Base-by-base conservation (phyloP, 2,888 invertebrate species). In the Augochlorella aurata region DNA sequence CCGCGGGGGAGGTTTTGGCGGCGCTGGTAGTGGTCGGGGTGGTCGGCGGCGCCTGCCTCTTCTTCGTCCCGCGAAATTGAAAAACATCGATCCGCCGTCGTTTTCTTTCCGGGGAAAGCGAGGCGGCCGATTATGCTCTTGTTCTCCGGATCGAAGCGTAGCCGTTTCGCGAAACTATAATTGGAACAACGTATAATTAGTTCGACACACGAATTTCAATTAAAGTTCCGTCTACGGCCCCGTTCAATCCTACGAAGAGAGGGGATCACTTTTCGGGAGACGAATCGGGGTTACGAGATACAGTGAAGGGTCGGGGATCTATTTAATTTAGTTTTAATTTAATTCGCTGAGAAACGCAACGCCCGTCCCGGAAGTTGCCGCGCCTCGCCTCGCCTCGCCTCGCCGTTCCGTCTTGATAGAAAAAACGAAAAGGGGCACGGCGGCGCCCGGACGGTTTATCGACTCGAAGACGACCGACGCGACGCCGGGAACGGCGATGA, bases 271-370 rank as follows among this genome's bases (percentile, higher is more conserved):
- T 72, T 76, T 70, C 74, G 74, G 77, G 69, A 74, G 58, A 58
- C 58, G 58, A 16, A 58, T 58, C 58, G 71, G 49, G 52, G 70
- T 58, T 49, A 72, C 49, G 50, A n/a, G 52, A 84, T n/a, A 76
- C 67, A 3, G 45, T 50, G 14, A 18, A 29, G 79, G 69, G 63
- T 14, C 9, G 52, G 66, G 69, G 63, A 54, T 63, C 79, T 78
- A 80, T 82, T 87, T 83, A 82, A 87, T 86, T 85, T 79, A 77
- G 70, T 81, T 87, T 82, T 80, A 80, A 80, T 87, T 85, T 74
- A 82, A 85, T 87, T 85, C 70, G 63, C 58, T 12, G 65, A 21
- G 61, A 52, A 72, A 67, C 8, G 9, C 16, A 8, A 2, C 18
- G 38, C 18, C 16, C 63, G 38, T 65, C 8, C 8, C 38, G 29